Evolutionary conservation across 2,113 vertebrate genomes (phyloP).

Genomic region (Uria lomvia): DNA sequence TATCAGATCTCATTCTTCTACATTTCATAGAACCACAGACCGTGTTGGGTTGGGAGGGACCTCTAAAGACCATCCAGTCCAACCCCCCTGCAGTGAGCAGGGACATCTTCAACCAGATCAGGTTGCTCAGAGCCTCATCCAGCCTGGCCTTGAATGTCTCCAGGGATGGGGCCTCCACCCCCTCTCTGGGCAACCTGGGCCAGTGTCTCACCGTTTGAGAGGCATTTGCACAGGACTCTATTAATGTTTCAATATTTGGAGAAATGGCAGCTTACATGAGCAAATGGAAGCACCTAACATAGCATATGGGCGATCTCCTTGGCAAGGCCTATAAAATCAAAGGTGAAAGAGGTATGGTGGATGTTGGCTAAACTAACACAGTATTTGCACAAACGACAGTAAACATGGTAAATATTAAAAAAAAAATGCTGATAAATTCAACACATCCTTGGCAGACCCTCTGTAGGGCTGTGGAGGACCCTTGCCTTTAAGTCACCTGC

Average conservation of each 20-base stretch:
- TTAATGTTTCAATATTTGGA: neutral
- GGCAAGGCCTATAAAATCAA: neutral
- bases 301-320: neutral
- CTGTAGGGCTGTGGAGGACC: neutral
- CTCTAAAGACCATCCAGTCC: too few relatives aligned
- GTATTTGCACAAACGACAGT: neutral
- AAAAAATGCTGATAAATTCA: neutral
- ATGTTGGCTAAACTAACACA: neutral
- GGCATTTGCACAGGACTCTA: neutral
- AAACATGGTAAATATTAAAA: neutral
- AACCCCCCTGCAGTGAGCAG: too few relatives aligned
- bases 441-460: neutral
- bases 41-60: too few relatives aligned
- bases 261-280: neutral
- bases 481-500: neutral
- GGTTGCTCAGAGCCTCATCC: too few relatives aligned
- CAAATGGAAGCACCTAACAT: neutral
- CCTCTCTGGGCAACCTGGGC: too few relatives aligned
- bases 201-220: neutral
- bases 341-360: neutral
- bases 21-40: neutral
- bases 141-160: too few relatives aligned
- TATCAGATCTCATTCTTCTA: neutral
- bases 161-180: too few relatives aligned
- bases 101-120: too few relatives aligned